A percentile compares a stretch with the other conserved stretches of the same genome.
Conservation (phyloP, 1,140 invertebrate species). For the Brachionus manjavacas region DNA sequence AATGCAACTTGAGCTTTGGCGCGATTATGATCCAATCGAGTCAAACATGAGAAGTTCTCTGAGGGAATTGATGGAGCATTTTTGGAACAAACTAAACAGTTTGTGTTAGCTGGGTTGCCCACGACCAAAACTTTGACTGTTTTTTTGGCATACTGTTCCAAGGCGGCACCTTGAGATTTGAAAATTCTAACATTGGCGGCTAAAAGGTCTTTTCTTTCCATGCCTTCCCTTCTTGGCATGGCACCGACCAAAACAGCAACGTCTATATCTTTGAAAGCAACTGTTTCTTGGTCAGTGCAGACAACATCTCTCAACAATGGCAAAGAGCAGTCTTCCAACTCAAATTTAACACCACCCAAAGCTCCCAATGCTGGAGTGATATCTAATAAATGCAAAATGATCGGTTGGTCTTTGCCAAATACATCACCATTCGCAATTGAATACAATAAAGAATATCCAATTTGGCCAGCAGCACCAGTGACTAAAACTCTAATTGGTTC, state of each 20-base stretch:
- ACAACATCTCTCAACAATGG: conserved; percentile 69
- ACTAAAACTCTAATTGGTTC: conserved; percentile 74
- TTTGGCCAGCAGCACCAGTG: conserved; percentile 91
- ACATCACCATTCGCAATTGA: conserved; percentile 91
- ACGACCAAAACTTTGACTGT: conserved; percentile 93
- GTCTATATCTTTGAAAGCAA: conserved; percentile 90
- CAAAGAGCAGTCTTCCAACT: conserved; percentile 88
- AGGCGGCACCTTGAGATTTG: conserved; percentile 82
- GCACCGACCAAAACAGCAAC: conserved; percentile 96
- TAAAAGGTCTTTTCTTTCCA: conserved; percentile 94
- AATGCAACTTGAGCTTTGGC: conserved; percentile 72
- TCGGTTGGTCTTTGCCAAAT: conserved; percentile 81
- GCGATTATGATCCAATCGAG: conserved; percentile 93
- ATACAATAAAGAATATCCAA: conserved; percentile 91
- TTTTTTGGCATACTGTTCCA: conserved; percentile 87
- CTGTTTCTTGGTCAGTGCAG: conserved; percentile 76
- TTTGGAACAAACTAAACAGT: conserved; percentile 89
- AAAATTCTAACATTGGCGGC: conserved; percentile 98
- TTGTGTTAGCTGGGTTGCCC: conserved; percentile 98
- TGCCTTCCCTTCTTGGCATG: conserved; percentile 95
- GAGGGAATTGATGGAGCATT: conserved; percentile 87
- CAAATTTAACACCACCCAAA: conserved; percentile 92
- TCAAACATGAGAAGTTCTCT: conserved; percentile 96
- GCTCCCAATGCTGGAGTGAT: conserved; percentile 90
- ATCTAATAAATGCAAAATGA: conserved; percentile 86